A percentile compares a stretch with the other conserved stretches of the same genome.
These are phyloP conservation scores for Montipora capricornis DNA, from an alignment of 64 coral and sea anemone species.

Conservation along the genomic window DNA sequence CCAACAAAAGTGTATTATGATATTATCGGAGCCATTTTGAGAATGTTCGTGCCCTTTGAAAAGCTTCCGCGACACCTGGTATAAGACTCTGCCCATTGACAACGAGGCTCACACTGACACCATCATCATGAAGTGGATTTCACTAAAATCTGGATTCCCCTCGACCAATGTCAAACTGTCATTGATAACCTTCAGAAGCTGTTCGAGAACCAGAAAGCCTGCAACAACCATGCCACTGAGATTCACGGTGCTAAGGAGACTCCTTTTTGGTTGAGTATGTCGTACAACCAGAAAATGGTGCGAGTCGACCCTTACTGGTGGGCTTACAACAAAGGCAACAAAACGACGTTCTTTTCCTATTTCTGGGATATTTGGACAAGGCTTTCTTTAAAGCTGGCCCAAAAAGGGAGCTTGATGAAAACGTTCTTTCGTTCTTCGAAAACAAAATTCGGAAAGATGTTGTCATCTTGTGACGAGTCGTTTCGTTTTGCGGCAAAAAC, in stretches of 20 bases:
- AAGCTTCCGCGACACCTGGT: conserved; percentile 58
- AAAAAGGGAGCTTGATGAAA: no score
- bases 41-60: conserved; percentile 19
- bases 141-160: conserved; percentile 81
- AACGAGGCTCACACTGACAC: conserved; percentile 48
- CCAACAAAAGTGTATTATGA: not conserved
- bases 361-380: no score
- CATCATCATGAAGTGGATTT: conserved; percentile 68
- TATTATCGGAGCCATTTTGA: conserved; percentile 9
- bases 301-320: conserved; percentile 83
- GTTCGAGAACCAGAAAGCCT: conserved; percentile 52
- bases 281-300: not conserved
- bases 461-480: no score
- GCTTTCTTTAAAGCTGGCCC: no score
- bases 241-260: conserved; percentile 74
- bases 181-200: conserved; percentile 51
- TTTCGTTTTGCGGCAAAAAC: no score
- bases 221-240: conserved; percentile 66
- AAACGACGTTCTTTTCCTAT: no score
- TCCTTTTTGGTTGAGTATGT: conserved; percentile 84
- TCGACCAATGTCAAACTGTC: conserved; percentile 61
- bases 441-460: no score
- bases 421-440: no score
- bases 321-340: conserved; percentile 49
- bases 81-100: conserved; percentile 72